Evolutionary conservation across 2,888 invertebrate genomes (phyloP), one percentile per base, ranked within the genome.

Genomic region (Xylota sylvarum): DNA sequence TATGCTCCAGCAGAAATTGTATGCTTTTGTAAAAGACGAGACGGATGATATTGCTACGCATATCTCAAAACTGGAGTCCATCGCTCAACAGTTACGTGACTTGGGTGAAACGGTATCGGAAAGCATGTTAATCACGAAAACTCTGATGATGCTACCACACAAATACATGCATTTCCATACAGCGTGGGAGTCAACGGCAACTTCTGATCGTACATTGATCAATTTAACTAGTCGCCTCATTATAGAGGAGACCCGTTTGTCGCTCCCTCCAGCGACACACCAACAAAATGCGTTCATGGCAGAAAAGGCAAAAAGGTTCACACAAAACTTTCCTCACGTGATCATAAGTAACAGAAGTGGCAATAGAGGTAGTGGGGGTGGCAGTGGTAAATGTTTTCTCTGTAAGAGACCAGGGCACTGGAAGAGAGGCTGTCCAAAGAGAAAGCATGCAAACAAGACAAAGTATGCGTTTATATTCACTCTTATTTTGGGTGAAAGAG

Each of bases 51-150:
- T 23, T 23, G 3, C n/a, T n/a, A 76, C 91, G 1, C 90, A 90
- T 87, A 88, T 90, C 43, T 90, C 0, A 90, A 89, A 23, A 23
- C 23, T 23, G 23, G 23, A 23, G 23, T 23, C 3, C 23, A 23
- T 23, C 23, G 23, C 23, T 23, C 23, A 23, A 23, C 23, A 2
- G 23, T 23, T 23, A 23, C 23, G 23, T 3, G 23, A 23, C 3
- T 23, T 23, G 23, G 23, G 23, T 23, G 23, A 23, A 23, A 23
- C 3, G 23, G 3, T 23, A 3, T 23, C 1, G 23, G 23, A 23
- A 23, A 23, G 23, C 23, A 23, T 23, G 1, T 23, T 23, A 23
- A 23, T 23, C 23, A 23, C 3, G 23, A 23, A 23, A 23, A 23
- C 3, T 23, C 23, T 23, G 23, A 23, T 23, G 23, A 23, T 3